Conservation (phyloP, 2,888 invertebrate species). For the Acleris holmiana region DNA sequence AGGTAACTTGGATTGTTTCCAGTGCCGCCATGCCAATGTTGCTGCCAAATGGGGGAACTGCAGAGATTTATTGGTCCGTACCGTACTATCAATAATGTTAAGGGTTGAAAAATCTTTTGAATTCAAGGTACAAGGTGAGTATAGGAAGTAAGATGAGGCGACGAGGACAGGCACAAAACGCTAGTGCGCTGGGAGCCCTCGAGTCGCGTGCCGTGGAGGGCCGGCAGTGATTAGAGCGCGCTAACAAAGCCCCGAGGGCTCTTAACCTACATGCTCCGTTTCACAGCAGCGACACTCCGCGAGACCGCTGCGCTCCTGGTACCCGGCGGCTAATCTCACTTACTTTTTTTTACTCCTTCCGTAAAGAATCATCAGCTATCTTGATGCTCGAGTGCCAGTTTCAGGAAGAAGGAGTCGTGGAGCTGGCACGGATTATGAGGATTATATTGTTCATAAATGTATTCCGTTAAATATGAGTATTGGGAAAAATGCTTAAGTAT, state of each 20-base stretch:
- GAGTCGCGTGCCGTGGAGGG: conserved; percentile 72
- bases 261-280: conserved; percentile 84
- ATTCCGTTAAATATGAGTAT: no score
- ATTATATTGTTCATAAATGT: no score
- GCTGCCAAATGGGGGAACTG: conserved; percentile 54
- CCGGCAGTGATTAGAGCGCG: conserved; percentile 82
- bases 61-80: conserved; percentile 52
- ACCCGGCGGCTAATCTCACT: conserved; percentile 65
- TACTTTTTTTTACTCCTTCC: conserved; percentile 33
- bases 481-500: no score
- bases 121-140: conserved; percentile 52
- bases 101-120: conserved; percentile 23
- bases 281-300: conserved; percentile 75
- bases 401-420: background rate
- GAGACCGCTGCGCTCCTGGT: conserved; percentile 66
- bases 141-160: conserved; percentile 58
- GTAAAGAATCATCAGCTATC: conserved; percentile 34
- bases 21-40: conserved; percentile 48
- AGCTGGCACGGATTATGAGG: background rate
- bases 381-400: conserved; percentile 28
- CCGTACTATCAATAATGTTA: background rate
- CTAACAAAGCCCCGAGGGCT: conserved; percentile 80
- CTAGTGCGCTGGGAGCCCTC: conserved; percentile 75
- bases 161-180: conserved; percentile 76
- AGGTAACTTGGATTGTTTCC: conserved; percentile 60